Evolutionary conservation across 1,140 invertebrate species (phyloP).

Genomic region (Coenobita brevimanus): DNA sequence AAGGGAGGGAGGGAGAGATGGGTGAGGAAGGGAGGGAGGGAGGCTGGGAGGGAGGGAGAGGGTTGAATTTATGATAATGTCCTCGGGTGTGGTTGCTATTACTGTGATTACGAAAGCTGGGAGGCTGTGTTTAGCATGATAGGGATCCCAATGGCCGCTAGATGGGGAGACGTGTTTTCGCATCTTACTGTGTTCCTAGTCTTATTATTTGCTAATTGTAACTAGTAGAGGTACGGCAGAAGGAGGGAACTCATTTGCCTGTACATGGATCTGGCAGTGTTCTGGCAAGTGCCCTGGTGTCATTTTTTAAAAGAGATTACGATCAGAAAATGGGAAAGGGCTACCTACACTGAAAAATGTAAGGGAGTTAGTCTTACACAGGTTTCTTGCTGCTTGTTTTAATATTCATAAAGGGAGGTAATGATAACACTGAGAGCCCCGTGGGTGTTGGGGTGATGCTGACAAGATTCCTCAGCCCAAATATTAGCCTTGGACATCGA

Average conservation of each 20-base stretch:
- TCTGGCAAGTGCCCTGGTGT: not conserved
- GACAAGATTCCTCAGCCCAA: no score
- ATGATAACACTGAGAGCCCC: no score
- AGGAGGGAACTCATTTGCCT: conserved; percentile 23
- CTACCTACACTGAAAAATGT: not conserved
- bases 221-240: not conserved
- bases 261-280: not conserved
- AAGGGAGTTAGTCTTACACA: no score
- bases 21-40: not conserved
- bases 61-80: conserved; percentile 27
- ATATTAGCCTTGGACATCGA: no score
- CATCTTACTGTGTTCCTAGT: not conserved
- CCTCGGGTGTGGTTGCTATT: conserved; percentile 10
- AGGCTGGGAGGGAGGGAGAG: not conserved
- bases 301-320: not conserved
- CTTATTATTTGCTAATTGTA: conserved; percentile 5
- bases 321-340: not conserved
- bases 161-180: not conserved
- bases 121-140: conserved; percentile 6
- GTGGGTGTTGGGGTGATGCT: no score
- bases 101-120: conserved; percentile 16
- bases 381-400: no score
- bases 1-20: no score
- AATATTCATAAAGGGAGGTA: no score
- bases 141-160: not conserved